Evolutionary conservation across 2,888 invertebrate genomes (phyloP), one percentile per base, ranked within the genome.

Genomic region (Pelosia muscerda): DNA sequence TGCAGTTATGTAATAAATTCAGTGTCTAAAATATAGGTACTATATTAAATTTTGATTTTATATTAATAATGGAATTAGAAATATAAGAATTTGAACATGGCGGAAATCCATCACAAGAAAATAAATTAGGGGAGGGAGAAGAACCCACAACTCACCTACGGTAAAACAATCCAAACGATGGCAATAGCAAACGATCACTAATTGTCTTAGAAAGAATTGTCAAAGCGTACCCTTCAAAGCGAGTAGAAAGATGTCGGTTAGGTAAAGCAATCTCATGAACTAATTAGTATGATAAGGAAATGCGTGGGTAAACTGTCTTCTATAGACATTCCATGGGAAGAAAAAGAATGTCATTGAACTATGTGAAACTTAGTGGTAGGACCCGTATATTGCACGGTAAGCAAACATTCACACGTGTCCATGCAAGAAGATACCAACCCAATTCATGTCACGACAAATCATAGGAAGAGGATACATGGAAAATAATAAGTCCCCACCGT

Each of bases 1-100:
- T 72, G 65, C 65, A 56, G 64, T 70, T 26, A 65, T 66, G 60
- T 57, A 65, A 66, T 25, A 19, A 8, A 38, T 38, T 38, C 3
- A 59, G n/a, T 23, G 8, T 23, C 11, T 15, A 3, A 10, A 38
- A 34, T 55, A 25, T 25, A n/a, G n/a, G n/a, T n/a, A 15, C 13
- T 23, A 19, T 9, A 9, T 55, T 55, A 1, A 25, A 55, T 55
- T 55, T 23, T 25, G 25, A 22, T 55, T 55, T 22, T 25, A 22
- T 53, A 19, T 23, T 23, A 23, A 31, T 15, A 34, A 13, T 54
- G 23, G 23, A 25, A 25, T 15, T 15, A 25, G 6, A 25, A 55
- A 23, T 23, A 4, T 23, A 10, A 31, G 6, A 31, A 4, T 31
- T 31, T 31, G n/a, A n/a, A n/a, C n/a, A n/a, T n/a, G n/a, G n/a